These are phyloP conservation scores for Teleiodes luculella DNA, from an alignment of 2,888 invertebrate genomes.

Conservation along the genomic window DNA sequence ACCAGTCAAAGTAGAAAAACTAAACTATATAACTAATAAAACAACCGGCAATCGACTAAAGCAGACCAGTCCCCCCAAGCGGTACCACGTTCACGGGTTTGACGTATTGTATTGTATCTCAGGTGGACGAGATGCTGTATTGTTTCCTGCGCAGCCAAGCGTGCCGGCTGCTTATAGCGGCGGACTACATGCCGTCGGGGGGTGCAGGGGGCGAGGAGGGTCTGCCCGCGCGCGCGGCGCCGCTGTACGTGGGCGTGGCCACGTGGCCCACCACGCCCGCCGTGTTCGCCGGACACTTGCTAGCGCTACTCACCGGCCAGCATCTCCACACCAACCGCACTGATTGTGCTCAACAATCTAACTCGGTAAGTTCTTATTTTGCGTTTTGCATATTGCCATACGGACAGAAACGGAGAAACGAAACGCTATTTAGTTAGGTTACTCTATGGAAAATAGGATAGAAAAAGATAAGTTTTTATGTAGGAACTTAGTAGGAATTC, in stretches of 20 bases:
- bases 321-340: constrained; percentile 38
- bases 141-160: constrained; percentile 86
- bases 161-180: constrained; percentile 81
- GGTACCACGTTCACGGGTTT: no score
- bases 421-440: no score
- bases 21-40: no score
- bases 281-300: constrained; percentile 77
- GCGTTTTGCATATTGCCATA: no score
- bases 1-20: no score
- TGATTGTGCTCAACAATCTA: constrained; percentile 32
- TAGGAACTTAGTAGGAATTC: no score
- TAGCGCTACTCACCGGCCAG: constrained; percentile 81
- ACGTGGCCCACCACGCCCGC: constrained; percentile 68
- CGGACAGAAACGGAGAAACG: no score
- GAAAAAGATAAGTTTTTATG: no score
- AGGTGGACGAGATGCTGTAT: constrained; percentile 86
- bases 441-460: no score
- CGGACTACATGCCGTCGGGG: constrained; percentile 60
- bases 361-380: constrained; percentile 35
- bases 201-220: constrained; percentile 31
- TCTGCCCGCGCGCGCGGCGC: constrained; percentile 30
- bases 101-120: no score
- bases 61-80: no score
- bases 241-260: constrained; percentile 67
- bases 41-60: no score